Percentiles rank a stretch among this genome's conserved stretches.
These are phyloP conservation scores for Amazona ochrocephala DNA, from an alignment of 2,797 vertebrate genomes.

Conservation along the genomic window DNA sequence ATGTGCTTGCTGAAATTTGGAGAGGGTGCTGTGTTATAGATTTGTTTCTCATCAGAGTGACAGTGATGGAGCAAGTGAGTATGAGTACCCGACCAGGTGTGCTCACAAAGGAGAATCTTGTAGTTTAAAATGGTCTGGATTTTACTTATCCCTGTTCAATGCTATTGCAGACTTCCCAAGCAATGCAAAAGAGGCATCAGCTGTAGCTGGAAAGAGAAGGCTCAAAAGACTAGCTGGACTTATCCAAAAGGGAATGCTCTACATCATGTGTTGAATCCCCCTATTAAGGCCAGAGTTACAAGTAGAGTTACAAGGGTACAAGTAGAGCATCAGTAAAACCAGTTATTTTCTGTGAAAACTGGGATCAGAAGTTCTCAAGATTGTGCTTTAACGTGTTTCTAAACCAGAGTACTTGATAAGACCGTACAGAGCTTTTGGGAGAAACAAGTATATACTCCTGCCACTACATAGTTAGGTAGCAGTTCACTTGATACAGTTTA, in stretches of 20 bases:
- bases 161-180: background rate
- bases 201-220: background rate
- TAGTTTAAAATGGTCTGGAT: background rate
- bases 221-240: background rate
- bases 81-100: background rate
- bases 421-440: background rate
- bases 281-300: background rate
- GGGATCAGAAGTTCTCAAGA: background rate
- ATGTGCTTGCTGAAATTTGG: background rate
- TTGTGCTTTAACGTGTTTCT: background rate
- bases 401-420: background rate
- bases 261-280: background rate
- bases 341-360: background rate
- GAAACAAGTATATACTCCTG: background rate
- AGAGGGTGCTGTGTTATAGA: fast-evolving
- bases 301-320: background rate
- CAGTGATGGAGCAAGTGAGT: background rate
- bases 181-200: background rate
- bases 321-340: background rate
- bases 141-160: fast-evolving
- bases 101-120: background rate
- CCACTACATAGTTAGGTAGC: background rate
- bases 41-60: background rate
- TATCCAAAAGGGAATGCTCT: background rate
- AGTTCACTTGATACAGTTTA: background rate